phyloP scores from a whole-genome alignment of 2,797 vertebrate species.

The Sebastes variabilis region DNA sequence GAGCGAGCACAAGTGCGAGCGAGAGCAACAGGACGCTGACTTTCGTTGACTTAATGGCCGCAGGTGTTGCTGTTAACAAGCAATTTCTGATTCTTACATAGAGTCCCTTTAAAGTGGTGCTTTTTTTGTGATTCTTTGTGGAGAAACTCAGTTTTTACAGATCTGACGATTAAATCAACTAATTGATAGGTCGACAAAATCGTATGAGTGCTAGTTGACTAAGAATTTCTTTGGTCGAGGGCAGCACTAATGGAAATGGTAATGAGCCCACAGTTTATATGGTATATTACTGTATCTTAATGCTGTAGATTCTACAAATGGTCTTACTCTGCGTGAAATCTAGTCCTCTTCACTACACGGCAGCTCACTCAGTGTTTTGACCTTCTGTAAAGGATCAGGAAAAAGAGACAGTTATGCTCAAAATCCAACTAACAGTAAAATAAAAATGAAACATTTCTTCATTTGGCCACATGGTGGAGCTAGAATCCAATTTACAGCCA shows the following conservation, averaged over 20 bases:
- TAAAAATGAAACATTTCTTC: not conserved
- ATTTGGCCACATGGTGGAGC: conserved; percentile 58
- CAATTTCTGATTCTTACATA: too few species aligned
- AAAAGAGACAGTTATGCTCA: not conserved
- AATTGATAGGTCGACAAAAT: too few species aligned
- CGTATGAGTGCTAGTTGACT: too few species aligned
- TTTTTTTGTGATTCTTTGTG: too few species aligned
- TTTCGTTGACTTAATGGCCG: too few species aligned
- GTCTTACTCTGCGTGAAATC: not conserved
- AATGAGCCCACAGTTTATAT: not conserved
- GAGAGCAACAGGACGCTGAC: too few species aligned
- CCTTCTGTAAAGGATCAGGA: not conserved
- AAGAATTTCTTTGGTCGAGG: too few species aligned
- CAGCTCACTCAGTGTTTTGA: not conserved
- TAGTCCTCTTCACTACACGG: not conserved
- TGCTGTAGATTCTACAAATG: not conserved
- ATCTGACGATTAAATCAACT: too few species aligned
- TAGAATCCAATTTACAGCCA: conserved; percentile 41
- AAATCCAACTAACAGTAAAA: not conserved
- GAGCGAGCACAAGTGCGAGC: too few species aligned
- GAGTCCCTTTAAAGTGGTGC: too few species aligned
- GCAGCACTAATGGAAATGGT: not conserved
- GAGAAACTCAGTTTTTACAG: too few species aligned
- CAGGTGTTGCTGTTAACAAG: too few species aligned
- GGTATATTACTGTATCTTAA: not conserved